Conservation (phyloP, 2,113 vertebrate genomes). For the Felis chaus region DNA sequence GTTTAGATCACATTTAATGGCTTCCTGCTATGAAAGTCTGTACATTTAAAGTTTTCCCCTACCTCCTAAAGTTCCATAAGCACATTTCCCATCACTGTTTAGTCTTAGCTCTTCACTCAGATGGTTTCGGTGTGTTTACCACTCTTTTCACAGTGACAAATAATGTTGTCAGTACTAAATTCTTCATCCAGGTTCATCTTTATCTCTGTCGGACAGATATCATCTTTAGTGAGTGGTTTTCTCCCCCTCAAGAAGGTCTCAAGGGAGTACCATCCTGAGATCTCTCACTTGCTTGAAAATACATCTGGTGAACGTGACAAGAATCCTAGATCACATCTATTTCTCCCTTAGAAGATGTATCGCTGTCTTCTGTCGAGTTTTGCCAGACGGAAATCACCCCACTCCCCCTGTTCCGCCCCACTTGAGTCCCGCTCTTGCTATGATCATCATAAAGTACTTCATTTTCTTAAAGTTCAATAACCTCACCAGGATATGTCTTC, state of each 20-base stretch:
- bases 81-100: background rate
- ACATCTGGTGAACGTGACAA: background rate
- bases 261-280: background rate
- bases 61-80: background rate
- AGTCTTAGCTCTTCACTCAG: background rate
- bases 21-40: background rate
- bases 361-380: background rate
- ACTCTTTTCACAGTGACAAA: background rate
- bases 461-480: conserved; percentile 4
- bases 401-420: too few species aligned
- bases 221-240: background rate
- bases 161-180: background rate
- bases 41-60: background rate
- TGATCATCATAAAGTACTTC: background rate
- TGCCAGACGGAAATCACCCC: background rate
- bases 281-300: background rate
- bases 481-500: background rate
- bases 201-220: background rate
- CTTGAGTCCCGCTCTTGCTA: background rate
- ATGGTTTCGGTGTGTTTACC: background rate
- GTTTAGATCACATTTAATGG: background rate
- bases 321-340: background rate
- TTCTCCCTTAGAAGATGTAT: background rate
- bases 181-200: background rate
- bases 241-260: background rate